These are phyloP conservation scores for Eulimnadia texana DNA, from an alignment of 1,140 invertebrate species.

Conservation along the genomic window DNA sequence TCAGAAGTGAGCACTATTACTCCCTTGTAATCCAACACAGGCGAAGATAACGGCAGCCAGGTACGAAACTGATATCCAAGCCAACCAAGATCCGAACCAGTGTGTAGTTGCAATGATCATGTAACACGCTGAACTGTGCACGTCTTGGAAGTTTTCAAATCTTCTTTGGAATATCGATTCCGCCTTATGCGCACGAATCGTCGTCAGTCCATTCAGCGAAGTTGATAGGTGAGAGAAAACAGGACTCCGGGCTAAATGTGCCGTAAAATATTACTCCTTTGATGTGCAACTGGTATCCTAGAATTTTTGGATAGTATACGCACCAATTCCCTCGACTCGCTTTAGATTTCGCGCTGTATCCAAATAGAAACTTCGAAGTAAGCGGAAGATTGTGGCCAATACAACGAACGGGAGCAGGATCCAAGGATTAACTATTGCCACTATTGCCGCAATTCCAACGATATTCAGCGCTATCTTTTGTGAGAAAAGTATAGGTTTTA, in stretches of 20 bases:
- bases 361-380: constrained; percentile 60
- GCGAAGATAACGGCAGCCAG: constrained; percentile 54
- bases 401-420: constrained; percentile 51
- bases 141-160: constrained; percentile 31
- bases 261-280: too few species aligned
- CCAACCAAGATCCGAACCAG: constrained; percentile 69
- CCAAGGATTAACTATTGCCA: constrained; percentile 56
- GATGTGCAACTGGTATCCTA: too few species aligned
- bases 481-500: neutral
- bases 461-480: constrained; percentile 46
- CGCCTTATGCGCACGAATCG: constrained; percentile 35
- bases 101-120: constrained; percentile 57
- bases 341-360: constrained; percentile 68
- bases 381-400: constrained; percentile 52
- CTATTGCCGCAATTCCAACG: constrained; percentile 55
- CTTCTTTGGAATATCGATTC: constrained; percentile 34
- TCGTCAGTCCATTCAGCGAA: constrained; percentile 37
- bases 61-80: constrained; percentile 52
- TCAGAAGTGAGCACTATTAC: too few species aligned
- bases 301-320: too few species aligned
- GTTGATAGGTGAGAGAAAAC: constrained; percentile 41
- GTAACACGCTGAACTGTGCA: constrained; percentile 37
- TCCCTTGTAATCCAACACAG: constrained; percentile 45
- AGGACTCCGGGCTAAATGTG: constrained; percentile 41
- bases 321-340: constrained; percentile 74